phyloP scores from a whole-genome alignment of 2,797 vertebrate species.

The Carapus acus region DNA sequence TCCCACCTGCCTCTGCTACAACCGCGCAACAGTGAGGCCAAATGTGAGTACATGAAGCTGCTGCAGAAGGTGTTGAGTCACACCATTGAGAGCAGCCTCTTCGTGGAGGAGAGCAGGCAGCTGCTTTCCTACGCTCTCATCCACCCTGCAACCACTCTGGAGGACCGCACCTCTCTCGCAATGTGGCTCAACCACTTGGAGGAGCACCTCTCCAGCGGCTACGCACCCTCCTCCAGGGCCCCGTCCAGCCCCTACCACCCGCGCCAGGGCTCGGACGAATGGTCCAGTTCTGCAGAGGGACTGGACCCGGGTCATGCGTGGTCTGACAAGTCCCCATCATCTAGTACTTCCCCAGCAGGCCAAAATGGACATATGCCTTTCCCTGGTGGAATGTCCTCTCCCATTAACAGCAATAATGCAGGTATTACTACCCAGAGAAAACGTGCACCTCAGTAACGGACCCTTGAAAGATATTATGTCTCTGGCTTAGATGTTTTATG shows the following conservation, averaged over 20 bases:
- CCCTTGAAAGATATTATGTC: too few species aligned
- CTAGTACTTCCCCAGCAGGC: constrained; percentile 73
- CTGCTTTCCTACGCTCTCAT: constrained; percentile 96
- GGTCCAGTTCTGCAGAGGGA: constrained; percentile 78
- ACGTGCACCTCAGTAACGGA: too few species aligned
- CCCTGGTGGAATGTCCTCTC: constrained; percentile 79
- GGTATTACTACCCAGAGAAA: constrained; percentile 56
- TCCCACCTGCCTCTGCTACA: constrained; percentile 91
- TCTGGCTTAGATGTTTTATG: background rate
- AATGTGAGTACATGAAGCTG: constrained; percentile 94
- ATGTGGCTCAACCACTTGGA: constrained; percentile 94
- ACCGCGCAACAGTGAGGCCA: constrained; percentile 89
- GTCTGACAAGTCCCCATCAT: constrained; percentile 79
- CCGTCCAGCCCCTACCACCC: constrained; percentile 77
- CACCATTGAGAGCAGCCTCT: constrained; percentile 91
- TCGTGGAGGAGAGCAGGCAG: constrained; percentile 93
- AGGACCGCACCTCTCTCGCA: constrained; percentile 90
- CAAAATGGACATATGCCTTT: constrained; percentile 89
- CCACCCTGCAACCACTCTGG: constrained; percentile 92
- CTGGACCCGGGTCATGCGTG: constrained; percentile 78
- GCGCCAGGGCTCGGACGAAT: constrained; percentile 86
- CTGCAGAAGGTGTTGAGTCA: constrained; percentile 91
- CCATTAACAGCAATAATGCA: constrained; percentile 80
- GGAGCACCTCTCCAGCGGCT: constrained; percentile 83
- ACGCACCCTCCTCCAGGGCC: constrained; percentile 65